phyloP scores from a whole-genome alignment of 2,888 invertebrate genomes.

The Zaprionus bogoriensis region DNA sequence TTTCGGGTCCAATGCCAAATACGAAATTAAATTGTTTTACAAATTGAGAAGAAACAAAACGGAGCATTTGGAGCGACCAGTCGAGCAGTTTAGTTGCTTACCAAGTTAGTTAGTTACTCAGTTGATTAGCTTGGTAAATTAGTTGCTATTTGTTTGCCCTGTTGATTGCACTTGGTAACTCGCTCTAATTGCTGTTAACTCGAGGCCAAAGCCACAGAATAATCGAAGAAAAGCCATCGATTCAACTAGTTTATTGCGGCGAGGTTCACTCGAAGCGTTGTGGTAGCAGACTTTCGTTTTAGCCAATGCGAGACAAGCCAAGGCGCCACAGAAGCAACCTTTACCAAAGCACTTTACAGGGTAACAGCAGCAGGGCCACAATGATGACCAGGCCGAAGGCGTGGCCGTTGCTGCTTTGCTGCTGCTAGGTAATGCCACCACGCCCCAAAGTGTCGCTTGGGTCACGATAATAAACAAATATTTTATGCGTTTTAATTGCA shows the following conservation, averaged over 20 bases:
- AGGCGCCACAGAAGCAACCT: too few relatives aligned
- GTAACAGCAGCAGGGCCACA: neutral
- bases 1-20: slow-evolving; percentile 19
- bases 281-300: too few relatives aligned
- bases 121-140: slow-evolving; percentile 15
- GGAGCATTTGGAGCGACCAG: neutral
- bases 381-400: neutral
- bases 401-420: neutral
- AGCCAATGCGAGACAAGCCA: too few relatives aligned
- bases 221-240: slow-evolving; percentile 3
- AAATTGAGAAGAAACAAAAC: slow-evolving; percentile 18
- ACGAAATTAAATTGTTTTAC: slow-evolving; percentile 27
- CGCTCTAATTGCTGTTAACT: slow-evolving; percentile 31
- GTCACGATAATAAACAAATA: slow-evolving; percentile 52
- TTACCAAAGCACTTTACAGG: neutral
- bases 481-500: slow-evolving; percentile 55
- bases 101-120: neutral
- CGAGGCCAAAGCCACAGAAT: slow-evolving; percentile 21
- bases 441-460: slow-evolving; percentile 35
- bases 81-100: neutral
- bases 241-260: too few relatives aligned
- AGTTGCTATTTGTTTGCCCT: slow-evolving; percentile 5
- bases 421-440: slow-evolving; percentile 11
- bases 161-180: slow-evolving; percentile 22
- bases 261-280: too few relatives aligned